Evolutionary conservation across 2,797 vertebrate genomes (phyloP).

Genomic region (Acanthornis magna): DNA sequence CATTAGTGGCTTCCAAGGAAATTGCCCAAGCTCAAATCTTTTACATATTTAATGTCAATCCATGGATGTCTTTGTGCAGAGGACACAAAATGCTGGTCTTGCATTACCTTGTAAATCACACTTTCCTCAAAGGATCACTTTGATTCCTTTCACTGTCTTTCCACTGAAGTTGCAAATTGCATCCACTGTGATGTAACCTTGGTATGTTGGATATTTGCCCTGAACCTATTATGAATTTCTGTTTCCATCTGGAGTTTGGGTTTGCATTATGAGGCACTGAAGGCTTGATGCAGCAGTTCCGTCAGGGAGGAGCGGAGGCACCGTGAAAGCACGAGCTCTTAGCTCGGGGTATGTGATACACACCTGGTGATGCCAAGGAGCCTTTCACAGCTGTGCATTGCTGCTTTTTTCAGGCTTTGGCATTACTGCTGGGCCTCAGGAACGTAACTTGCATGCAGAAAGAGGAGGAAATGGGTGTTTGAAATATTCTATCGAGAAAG

Average conservation of each 20-base stretch:
- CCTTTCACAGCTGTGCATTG: not conserved
- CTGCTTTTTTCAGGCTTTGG: not conserved
- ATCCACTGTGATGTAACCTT: not conserved
- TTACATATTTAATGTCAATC: not conserved
- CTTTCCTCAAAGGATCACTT: constrained; percentile 7
- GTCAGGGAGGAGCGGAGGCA: not conserved
- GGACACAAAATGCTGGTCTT: not conserved
- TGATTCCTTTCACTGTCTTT: not conserved
- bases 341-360: not conserved
- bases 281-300: not conserved
- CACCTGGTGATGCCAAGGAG: not conserved
- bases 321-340: not conserved
- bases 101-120: not conserved
- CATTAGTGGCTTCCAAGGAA: not conserved
- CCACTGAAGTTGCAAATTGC: not conserved
- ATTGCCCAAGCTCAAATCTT: not conserved
- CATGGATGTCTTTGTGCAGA: not conserved
- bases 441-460: not conserved
- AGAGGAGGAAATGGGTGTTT: not conserved
- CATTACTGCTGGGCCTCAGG: not conserved
- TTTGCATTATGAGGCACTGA: not conserved
- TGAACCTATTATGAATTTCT: not conserved
- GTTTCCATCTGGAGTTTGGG: constrained; percentile 2
- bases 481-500: not conserved
- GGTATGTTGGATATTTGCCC: constrained; percentile 1